Evolutionary conservation across 1,140 invertebrate species (phyloP).

Genomic region (Panagrolaimus sp.): DNA sequence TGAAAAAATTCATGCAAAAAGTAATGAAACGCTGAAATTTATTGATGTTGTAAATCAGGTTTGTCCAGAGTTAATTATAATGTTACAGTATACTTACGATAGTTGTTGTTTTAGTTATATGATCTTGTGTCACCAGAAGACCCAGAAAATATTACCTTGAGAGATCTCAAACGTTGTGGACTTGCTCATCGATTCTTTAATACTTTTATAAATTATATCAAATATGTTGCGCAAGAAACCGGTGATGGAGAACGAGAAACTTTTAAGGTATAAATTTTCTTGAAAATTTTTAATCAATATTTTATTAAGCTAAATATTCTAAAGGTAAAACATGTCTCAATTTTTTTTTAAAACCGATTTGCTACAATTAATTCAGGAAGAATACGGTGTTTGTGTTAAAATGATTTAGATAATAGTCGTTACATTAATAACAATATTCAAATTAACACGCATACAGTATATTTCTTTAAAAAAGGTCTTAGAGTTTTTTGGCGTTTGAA

Average conservation of each 20-base stretch:
- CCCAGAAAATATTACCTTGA: background rate
- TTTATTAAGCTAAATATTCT: too few species aligned
- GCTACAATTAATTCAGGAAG: too few species aligned
- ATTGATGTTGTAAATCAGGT: constrained; percentile 74
- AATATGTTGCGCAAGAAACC: constrained; percentile 97
- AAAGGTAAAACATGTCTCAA: too few species aligned
- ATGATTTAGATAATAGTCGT: too few species aligned
- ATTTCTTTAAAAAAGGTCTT: too few species aligned
- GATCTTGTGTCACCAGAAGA: constrained; percentile 65
- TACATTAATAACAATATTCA: too few species aligned
- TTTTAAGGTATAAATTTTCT: constrained; percentile 63
- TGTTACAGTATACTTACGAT: background rate
- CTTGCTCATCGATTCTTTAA: constrained; percentile 96
- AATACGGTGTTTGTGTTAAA: too few species aligned
- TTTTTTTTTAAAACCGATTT: too few species aligned
- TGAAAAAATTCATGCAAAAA: constrained; percentile 79
- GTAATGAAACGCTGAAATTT: constrained; percentile 93
- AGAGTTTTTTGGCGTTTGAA: too few species aligned
- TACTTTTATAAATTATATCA: constrained; percentile 98
- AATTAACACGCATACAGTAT: too few species aligned
- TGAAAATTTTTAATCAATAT: too few species aligned
- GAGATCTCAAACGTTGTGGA: constrained; percentile 67
- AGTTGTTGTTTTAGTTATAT: constrained; percentile 71
- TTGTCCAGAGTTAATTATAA: constrained; percentile 72
- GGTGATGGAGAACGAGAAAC: constrained; percentile 88